These are phyloP conservation scores for Electrona antarctica DNA, from an alignment of 2,113 vertebrate species.

Conservation along the genomic window DNA sequence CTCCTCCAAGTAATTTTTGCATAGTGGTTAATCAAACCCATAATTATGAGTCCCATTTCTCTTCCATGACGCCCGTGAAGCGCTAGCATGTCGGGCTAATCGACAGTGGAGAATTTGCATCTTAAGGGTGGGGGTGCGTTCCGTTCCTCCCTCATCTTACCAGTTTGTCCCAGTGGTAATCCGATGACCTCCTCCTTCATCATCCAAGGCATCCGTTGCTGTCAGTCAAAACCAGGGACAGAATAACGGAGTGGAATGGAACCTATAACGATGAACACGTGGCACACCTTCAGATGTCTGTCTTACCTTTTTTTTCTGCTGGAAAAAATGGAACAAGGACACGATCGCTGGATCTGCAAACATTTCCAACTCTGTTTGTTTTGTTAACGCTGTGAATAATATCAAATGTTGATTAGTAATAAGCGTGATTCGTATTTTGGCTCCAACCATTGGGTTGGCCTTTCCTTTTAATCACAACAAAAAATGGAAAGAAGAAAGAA, in stretches of 20 bases:
- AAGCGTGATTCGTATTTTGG: slow-evolving; percentile 25
- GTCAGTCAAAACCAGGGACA: too few relatives aligned
- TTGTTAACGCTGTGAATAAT: slow-evolving; percentile 1
- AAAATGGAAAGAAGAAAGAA: background rate
- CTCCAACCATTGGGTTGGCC: background rate
- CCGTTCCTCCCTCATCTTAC: too few relatives aligned
- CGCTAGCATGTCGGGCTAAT: background rate
- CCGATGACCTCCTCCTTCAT: too few relatives aligned
- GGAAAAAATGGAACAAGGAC: too few relatives aligned
- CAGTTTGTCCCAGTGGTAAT: too few relatives aligned
- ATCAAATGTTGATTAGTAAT: slow-evolving; percentile 5
- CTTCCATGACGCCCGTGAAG: background rate
- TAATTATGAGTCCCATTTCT: slow-evolving; percentile 10
- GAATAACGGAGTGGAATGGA: background rate
- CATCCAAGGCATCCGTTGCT: too few relatives aligned
- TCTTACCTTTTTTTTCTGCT: too few relatives aligned
- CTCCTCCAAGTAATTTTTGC: background rate
- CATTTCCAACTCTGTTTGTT: background rate
- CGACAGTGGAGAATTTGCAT: too few relatives aligned
- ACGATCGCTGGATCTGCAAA: background rate
- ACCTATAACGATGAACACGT: background rate
- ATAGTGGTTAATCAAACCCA: slow-evolving; percentile 23
- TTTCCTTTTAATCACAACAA: slow-evolving; percentile 14
- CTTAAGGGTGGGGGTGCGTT: too few relatives aligned
- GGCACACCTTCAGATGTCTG: background rate